Conservation (phyloP, 2,113 vertebrate species). For the Epinephelus lanceolatus region DNA sequence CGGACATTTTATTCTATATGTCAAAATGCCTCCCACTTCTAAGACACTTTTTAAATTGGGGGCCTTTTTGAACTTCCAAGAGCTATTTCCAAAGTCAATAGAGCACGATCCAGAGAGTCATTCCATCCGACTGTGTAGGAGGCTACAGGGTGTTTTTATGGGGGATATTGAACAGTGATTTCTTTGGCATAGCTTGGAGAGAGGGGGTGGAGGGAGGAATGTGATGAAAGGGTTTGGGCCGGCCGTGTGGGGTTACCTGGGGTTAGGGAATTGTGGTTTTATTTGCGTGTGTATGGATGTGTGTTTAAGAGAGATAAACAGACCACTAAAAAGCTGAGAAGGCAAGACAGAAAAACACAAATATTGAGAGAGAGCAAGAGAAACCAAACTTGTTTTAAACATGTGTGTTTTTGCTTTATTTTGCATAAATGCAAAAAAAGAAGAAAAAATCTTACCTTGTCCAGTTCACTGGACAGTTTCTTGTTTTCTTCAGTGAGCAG, state of each 20-base stretch:
- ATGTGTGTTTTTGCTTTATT: not conserved
- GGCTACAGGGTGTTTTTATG: constrained; percentile 57
- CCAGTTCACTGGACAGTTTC: constrained; percentile 93
- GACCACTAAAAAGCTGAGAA: constrained; percentile 3
- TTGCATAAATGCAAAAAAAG: not conserved
- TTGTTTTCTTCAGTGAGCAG: constrained; percentile 94
- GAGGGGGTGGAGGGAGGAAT: constrained; percentile 65
- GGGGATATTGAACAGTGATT: constrained; percentile 73
- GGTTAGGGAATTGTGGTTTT: constrained; percentile 52
- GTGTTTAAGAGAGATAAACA: constrained; percentile 16
- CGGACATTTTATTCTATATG: constrained; percentile 60
- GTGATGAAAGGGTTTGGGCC: constrained; percentile 56
- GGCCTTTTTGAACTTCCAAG: constrained; percentile 63
- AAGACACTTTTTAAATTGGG: constrained; percentile 67
- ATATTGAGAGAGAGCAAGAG: not conserved
- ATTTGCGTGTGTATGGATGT: not conserved
- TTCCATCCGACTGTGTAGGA: constrained; percentile 66
- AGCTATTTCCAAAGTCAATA: constrained; percentile 79
- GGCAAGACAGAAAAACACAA: not conserved
- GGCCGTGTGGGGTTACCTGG: constrained; percentile 51
- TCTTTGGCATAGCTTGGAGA: constrained; percentile 62
- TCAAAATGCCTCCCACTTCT: constrained; percentile 59
- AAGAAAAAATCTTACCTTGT: constrained; percentile 83
- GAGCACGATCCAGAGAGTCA: constrained; percentile 62
- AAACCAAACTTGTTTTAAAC: not conserved